These are phyloP conservation scores for Hypothenemus hampei DNA, from an alignment of 1,140 invertebrate genomes.

Conservation along the genomic window DNA sequence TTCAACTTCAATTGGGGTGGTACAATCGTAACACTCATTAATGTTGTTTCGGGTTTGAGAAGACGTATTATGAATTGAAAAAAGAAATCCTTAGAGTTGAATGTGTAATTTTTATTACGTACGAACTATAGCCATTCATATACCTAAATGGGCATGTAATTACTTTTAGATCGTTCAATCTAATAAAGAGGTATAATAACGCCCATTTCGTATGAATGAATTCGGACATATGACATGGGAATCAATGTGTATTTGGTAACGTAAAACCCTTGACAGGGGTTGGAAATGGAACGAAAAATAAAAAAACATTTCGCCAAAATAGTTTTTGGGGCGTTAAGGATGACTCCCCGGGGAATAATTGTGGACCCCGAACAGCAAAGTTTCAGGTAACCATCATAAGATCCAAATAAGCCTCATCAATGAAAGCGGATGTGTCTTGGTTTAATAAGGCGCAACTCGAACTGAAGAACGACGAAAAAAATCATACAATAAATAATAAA, in stretches of 20 bases:
- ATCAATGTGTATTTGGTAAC: constrained; percentile 20
- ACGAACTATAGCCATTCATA: constrained; percentile 12
- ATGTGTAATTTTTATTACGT: not conserved
- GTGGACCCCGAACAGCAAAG: constrained; percentile 4
- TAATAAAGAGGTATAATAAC: constrained; percentile 20
- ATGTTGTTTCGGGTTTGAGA: too few relatives aligned
- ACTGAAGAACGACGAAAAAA: too few relatives aligned
- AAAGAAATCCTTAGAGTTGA: not conserved
- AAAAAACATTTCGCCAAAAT: constrained; percentile 20
- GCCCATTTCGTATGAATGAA: constrained; percentile 21
- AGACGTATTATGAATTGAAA: too few relatives aligned
- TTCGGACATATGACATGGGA: constrained; percentile 16
- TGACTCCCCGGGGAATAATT: constrained; percentile 25
- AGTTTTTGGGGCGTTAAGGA: constrained; percentile 18
- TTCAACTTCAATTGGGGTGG: too few relatives aligned
- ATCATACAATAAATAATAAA: too few relatives aligned
- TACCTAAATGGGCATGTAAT: constrained; percentile 3
- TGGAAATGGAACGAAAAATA: too few relatives aligned
- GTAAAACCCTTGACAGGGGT: constrained; percentile 19
- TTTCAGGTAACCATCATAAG: too few relatives aligned
- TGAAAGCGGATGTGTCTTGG: too few relatives aligned
- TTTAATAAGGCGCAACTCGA: too few relatives aligned
- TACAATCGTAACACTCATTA: too few relatives aligned
- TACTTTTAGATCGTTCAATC: constrained; percentile 20
- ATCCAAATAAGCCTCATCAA: too few relatives aligned